These are phyloP conservation scores for Azorinus chamasolen DNA, from an alignment of 2,888 invertebrate genomes.

Conservation along the genomic window DNA sequence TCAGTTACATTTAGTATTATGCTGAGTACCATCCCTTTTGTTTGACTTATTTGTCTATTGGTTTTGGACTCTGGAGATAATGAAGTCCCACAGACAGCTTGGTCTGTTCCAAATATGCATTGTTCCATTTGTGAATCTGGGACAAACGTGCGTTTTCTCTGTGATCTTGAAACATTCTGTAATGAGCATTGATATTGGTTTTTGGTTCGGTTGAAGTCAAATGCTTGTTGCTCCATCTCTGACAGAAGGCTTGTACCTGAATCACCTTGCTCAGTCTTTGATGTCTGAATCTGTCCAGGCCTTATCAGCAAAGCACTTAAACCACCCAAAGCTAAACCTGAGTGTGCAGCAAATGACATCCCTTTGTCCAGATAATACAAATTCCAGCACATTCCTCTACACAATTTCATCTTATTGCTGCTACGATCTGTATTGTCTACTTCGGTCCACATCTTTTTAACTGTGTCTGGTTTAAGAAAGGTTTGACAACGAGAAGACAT, in stretches of 20 bases:
- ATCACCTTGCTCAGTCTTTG: neutral
- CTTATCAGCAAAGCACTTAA: slow-evolving; percentile 87
- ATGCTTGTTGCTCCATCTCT: too few species aligned
- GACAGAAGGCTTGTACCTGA: too few species aligned
- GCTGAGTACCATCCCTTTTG: too few species aligned
- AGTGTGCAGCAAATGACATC: slow-evolving; percentile 85
- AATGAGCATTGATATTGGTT: neutral
- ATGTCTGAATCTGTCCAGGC: too few species aligned
- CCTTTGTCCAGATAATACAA: slow-evolving; percentile 76
- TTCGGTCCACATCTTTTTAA: slow-evolving; percentile 87
- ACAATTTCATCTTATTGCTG: slow-evolving; percentile 58
- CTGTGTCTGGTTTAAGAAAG: slow-evolving; percentile 85
- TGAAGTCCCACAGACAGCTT: too few species aligned
- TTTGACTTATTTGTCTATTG: too few species aligned
- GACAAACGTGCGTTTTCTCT: neutral
- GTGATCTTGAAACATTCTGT: neutral
- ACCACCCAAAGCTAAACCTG: slow-evolving; percentile 89
- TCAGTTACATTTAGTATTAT: too few species aligned
- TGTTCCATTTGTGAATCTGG: too few species aligned
- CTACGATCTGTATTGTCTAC: slow-evolving; percentile 70
- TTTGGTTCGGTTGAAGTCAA: neutral
- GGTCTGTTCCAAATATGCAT: too few species aligned
- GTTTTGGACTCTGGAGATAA: too few species aligned
- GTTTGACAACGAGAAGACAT: slow-evolving; percentile 69
- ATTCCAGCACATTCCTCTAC: slow-evolving; percentile 88